Conservation (phyloP, 1,140 invertebrate genomes). For the Drosophila micromelanica region DNA sequence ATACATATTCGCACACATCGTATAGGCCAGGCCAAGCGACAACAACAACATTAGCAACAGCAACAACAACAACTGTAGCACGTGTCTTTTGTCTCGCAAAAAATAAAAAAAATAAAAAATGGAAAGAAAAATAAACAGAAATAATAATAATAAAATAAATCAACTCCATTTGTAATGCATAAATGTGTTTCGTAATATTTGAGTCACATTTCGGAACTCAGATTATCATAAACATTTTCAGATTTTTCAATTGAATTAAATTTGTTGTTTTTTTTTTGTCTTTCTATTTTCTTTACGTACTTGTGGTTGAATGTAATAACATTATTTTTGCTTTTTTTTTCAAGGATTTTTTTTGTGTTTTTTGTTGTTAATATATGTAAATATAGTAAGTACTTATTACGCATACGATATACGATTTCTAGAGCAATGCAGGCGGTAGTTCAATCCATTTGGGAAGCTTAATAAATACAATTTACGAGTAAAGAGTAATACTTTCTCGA, state of each 20-base stretch:
- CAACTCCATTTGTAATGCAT: constrained; percentile 6
- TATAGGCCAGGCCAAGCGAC: constrained; percentile 3
- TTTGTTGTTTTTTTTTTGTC: constrained; percentile 8
- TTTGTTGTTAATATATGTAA: constrained; percentile 1
- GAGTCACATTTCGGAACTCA: constrained; percentile 20
- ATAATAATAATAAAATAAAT: too few species aligned
- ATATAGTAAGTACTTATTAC: constrained; percentile 33
- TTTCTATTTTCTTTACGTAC: not conserved
- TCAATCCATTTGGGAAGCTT: constrained; percentile 48
- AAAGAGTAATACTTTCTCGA: constrained; percentile 24
- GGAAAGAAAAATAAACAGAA: not conserved
- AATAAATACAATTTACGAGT: constrained; percentile 33
- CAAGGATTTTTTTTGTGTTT: not conserved
- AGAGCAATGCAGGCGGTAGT: constrained; percentile 54
- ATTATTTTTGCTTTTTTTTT: constrained; percentile 2
- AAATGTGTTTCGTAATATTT: constrained; percentile 4
- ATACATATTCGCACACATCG: not conserved
- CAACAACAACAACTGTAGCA: constrained; percentile 10
- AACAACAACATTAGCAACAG: constrained; percentile 19
- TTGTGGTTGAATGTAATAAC: not conserved
- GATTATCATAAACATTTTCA: constrained; percentile 25
- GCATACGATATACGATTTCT: constrained; percentile 39
- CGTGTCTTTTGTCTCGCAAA: constrained; percentile 4
- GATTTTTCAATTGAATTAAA: constrained; percentile 29
- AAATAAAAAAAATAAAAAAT: not conserved